These are phyloP conservation scores for Hemibagrus guttatus DNA, from an alignment of 2,797 vertebrate species.

Conservation along the genomic window DNA sequence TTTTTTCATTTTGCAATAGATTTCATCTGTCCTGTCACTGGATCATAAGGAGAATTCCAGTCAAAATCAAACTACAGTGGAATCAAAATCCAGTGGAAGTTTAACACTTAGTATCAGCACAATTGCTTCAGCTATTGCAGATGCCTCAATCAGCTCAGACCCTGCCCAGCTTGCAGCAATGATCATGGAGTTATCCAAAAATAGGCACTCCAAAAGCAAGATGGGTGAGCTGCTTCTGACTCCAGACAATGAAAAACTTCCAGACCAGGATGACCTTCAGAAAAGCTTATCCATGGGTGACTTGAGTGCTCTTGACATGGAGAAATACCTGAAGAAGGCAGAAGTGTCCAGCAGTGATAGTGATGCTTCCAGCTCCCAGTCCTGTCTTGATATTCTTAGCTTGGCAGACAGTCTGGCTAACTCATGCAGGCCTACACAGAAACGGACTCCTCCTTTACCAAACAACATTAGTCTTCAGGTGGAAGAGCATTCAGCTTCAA, in stretches of 20 bases:
- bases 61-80: slow-evolving; percentile 41
- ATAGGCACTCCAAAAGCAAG: slow-evolving; percentile 58
- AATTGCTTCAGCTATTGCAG: slow-evolving; percentile 90
- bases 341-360: slow-evolving; percentile 71
- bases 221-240: not conserved
- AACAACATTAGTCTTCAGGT: slow-evolving; percentile 11
- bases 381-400: slow-evolving; percentile 69
- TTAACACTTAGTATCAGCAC: slow-evolving; percentile 86
- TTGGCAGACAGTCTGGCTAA: slow-evolving; percentile 60
- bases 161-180: slow-evolving; percentile 90
- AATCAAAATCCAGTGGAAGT: slow-evolving; percentile 59
- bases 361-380: slow-evolving; percentile 67
- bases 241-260: slow-evolving; percentile 29
- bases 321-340: slow-evolving; percentile 86
- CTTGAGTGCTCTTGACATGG: slow-evolving; percentile 82
- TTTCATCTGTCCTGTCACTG: slow-evolving; percentile 32
- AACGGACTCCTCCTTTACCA: slow-evolving; percentile 34
- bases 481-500: slow-evolving; percentile 9
- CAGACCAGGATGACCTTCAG: slow-evolving; percentile 65
- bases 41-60: slow-evolving; percentile 10
- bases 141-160: slow-evolving; percentile 88
- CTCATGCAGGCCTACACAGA: slow-evolving; percentile 55
- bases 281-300: slow-evolving; percentile 67
- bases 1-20: slow-evolving; percentile 3
- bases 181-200: slow-evolving; percentile 88